These are phyloP conservation scores for Zaprionus kolodkinae DNA, from an alignment of 1,140 invertebrate species.

Conservation along the genomic window DNA sequence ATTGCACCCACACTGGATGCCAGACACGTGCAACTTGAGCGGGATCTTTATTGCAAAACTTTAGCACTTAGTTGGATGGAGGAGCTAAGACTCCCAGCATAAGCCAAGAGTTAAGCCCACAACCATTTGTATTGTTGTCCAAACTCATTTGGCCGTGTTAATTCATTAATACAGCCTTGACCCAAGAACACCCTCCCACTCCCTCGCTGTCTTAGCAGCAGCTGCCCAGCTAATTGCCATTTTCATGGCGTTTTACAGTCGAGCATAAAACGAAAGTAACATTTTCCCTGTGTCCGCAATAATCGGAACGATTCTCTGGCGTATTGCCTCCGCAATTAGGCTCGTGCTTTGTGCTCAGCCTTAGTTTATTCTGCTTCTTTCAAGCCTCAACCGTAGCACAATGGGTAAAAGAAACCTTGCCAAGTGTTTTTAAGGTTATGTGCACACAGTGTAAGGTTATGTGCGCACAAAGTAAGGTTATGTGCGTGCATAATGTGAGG, in stretches of 20 bases:
- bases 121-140: constrained; percentile 68
- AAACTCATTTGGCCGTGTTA: constrained; percentile 78
- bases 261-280: constrained; percentile 53
- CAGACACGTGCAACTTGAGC: constrained; percentile 59
- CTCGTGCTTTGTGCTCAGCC: constrained; percentile 49
- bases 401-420: constrained; percentile 12
- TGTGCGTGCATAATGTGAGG: neutral
- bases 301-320: constrained; percentile 60
- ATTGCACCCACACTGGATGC: constrained; percentile 57
- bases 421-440: neutral
- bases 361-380: constrained; percentile 51
- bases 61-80: constrained; percentile 30
- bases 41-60: constrained; percentile 70
- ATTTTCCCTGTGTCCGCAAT: constrained; percentile 38
- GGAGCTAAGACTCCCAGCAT: neutral
- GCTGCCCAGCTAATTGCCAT: constrained; percentile 68
- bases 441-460: neutral
- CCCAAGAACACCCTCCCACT: constrained; percentile 15
- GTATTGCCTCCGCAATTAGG: constrained; percentile 80
- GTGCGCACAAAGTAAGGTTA: neutral
- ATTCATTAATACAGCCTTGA: constrained; percentile 79
- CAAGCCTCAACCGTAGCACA: constrained; percentile 22
- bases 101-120: constrained; percentile 39
- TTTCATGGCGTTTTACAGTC: constrained; percentile 69
- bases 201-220: constrained; percentile 50